Conservation (phyloP, 1,140 invertebrate genomes). For the Oryctes rhinoceros region DNA sequence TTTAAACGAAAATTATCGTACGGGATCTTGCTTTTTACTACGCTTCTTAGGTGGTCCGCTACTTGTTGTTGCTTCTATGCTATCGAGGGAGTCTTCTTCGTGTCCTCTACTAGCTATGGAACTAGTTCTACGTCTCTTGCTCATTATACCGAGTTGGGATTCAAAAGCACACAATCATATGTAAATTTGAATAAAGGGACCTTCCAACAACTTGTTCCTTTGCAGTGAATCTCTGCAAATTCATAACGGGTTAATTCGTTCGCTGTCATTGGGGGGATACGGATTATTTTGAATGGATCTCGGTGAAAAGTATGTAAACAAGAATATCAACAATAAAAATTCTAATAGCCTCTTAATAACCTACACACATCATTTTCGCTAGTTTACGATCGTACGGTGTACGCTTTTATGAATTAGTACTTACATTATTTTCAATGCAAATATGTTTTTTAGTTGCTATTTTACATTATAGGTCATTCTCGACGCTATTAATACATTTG, state of each 20-base stretch:
- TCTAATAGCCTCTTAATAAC: conserved; percentile 19
- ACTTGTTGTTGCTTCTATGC: conserved; percentile 57
- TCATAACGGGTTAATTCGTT: background rate
- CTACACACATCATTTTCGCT: conserved; percentile 1
- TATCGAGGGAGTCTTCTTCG: conserved; percentile 64
- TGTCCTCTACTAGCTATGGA: conserved; percentile 74
- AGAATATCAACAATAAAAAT: conserved; percentile 36
- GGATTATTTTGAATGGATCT: background rate
- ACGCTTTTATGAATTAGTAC: conserved; percentile 35
- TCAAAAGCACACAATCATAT: conserved; percentile 27
- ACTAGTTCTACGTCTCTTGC: conserved; percentile 63
- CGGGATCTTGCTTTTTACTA: conserved; percentile 58
- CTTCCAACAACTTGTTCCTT: background rate
- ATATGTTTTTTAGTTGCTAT: conserved; percentile 25
- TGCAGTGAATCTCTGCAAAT: conserved; percentile 23
- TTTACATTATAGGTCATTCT: conserved; percentile 35
- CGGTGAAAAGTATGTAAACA: background rate
- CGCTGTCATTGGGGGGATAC: background rate
- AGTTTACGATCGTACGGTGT: background rate
- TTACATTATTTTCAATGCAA: conserved; percentile 30
- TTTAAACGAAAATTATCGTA: conserved; percentile 43
- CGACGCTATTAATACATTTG: conserved; percentile 31
- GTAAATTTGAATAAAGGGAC: conserved; percentile 28
- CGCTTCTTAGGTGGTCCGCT: conserved; percentile 55
- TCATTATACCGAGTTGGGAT: conserved; percentile 52